Percentiles rank a stretch among this genome's conserved stretches.
Evolutionary conservation across 2,113 vertebrate genomes (phyloP).

Genomic region (Ariopsis seemanni): DNA sequence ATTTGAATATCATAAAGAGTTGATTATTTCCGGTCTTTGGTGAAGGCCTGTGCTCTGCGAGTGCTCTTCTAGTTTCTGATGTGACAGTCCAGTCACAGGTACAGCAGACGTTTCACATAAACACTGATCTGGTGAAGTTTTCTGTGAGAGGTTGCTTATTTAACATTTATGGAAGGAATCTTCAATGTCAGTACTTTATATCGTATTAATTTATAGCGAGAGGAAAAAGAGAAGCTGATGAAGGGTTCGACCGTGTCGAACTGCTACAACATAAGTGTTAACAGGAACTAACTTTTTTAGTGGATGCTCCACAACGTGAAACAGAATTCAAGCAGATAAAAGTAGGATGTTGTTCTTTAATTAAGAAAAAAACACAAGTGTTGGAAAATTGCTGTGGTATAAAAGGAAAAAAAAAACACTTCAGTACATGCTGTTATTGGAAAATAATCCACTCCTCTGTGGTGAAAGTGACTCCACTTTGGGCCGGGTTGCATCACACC

Average conservation of each 20-base stretch:
- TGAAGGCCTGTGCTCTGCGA: too few relatives aligned
- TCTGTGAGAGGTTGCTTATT: not conserved
- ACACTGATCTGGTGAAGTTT: not conserved
- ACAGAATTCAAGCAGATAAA: not conserved
- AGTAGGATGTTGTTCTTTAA: not conserved
- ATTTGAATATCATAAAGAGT: too few relatives aligned
- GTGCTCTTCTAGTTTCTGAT: too few relatives aligned
- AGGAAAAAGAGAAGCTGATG: not conserved
- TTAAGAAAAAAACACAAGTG: not conserved
- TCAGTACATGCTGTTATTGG: not conserved
- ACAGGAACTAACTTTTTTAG: not conserved
- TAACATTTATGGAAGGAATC: not conserved
- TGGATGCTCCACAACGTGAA: not conserved
- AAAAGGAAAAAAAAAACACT: not conserved
- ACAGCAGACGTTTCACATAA: not conserved
- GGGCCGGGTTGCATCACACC: not conserved
- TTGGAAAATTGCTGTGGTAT: not conserved
- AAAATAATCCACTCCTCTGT: not conserved
- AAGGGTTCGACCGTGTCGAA: not conserved
- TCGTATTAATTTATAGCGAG: not conserved
- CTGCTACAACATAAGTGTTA: not conserved
- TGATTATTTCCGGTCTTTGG: too few relatives aligned
- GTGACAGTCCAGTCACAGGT: not conserved
- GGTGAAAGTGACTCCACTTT: not conserved
- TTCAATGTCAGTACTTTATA: not conserved